Conservation (phyloP, 2,888 invertebrate genomes). For the Alloscopus bannaensis region DNA sequence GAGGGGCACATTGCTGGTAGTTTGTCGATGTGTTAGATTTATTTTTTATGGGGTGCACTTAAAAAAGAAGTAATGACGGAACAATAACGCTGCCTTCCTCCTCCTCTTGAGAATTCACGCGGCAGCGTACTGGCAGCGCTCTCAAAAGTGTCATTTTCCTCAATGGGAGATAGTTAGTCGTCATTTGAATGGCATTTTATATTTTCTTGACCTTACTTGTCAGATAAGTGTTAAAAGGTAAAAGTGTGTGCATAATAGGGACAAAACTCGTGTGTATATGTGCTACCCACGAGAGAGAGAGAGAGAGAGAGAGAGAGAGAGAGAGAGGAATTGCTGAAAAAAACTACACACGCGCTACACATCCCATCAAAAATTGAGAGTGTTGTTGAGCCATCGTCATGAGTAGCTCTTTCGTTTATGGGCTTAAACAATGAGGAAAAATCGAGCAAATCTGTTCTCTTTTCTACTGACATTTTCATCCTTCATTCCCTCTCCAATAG, state of each 20-base stretch:
- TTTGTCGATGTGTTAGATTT: constrained; percentile 16
- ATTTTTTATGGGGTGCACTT: constrained; percentile 19
- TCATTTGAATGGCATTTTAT: constrained; percentile 10
- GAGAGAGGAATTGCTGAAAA: too few relatives aligned
- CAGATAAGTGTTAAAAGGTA: constrained; percentile 24
- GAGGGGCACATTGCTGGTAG: background rate
- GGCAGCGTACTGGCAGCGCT: background rate
- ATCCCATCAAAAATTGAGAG: too few relatives aligned
- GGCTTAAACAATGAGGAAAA: background rate
- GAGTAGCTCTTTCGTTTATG: too few relatives aligned
- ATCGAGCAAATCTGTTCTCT: too few relatives aligned
- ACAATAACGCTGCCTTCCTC: background rate
- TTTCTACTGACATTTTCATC: background rate
- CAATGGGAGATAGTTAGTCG: constrained; percentile 19
- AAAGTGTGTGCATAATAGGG: constrained; percentile 8
- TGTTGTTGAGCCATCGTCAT: too few relatives aligned
- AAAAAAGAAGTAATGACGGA: constrained; percentile 23
- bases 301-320: too few relatives aligned
- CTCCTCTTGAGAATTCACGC: background rate
- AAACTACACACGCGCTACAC: too few relatives aligned
- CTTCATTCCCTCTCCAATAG: background rate
- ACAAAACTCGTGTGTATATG: background rate
- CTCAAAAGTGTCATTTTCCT: constrained; percentile 27
- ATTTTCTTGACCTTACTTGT: constrained; percentile 30
- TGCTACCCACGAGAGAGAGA: background rate